Percentiles rank a stretch among this genome's conserved stretches.
Conservation (phyloP, 2,888 invertebrate genomes). For the Fragum fragum region DNA sequence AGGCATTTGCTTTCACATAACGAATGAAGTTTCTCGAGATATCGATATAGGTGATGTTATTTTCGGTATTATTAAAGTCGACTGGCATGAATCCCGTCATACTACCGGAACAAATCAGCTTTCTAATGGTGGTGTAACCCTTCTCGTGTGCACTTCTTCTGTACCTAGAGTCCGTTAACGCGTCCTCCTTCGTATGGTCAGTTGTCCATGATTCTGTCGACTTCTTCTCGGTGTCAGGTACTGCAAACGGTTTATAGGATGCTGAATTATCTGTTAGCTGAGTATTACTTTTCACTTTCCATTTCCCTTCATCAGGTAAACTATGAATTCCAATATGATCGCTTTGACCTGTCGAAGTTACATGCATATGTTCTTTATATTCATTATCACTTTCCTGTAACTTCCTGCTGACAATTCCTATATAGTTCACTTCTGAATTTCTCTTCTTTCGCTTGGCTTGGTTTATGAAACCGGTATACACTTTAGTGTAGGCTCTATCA, state of each 20-base stretch:
- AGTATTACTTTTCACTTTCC: not conserved
- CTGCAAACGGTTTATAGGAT: not conserved
- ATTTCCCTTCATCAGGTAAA: not conserved
- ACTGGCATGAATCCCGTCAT: conserved; percentile 20
- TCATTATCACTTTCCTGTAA: too few relatives aligned
- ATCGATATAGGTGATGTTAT: conserved; percentile 53
- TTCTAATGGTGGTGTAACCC: conserved; percentile 1
- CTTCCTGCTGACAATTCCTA: too few relatives aligned
- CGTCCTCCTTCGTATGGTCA: too few relatives aligned
- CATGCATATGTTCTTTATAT: too few relatives aligned
- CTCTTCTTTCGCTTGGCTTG: conserved; percentile 1
- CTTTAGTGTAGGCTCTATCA: conserved; percentile 9
- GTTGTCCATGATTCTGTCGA: too few relatives aligned
- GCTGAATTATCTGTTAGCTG: not conserved
- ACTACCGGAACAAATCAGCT: conserved; percentile 53
- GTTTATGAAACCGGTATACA: not conserved
- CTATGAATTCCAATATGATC: not conserved
- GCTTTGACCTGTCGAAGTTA: not conserved
- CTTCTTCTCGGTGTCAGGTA: too few relatives aligned
- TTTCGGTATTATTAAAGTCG: conserved; percentile 42
- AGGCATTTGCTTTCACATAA: conserved; percentile 14
- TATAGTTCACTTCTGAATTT: not conserved
- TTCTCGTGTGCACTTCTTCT: not conserved
- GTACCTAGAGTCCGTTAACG: not conserved
- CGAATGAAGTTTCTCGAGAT: conserved; percentile 53